Base-by-base conservation (phyloP, 2,888 invertebrate species). In the Melinaea menophilus region DNA sequence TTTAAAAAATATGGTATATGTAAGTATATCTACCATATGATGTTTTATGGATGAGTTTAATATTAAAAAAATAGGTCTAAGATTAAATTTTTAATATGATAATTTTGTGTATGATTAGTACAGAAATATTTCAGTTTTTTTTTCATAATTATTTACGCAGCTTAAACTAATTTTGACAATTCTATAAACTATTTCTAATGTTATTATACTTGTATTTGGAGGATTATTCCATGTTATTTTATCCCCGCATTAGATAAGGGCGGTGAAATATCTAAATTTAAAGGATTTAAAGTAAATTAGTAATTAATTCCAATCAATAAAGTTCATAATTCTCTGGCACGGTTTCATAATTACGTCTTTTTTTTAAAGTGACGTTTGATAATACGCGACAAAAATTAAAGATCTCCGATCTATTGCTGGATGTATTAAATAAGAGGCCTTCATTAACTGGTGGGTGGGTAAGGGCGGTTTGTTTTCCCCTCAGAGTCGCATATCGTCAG, bases 401-500 rank as follows among this genome's bases (percentile, higher is more conserved):
- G 77, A 64, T 12, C 77, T 66, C 35, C 46, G 61, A 57, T 67
- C 59, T 55, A 35, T 68, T 65, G 62, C 31, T 59, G 58, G 47
- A 47, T 48, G 33, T n/a, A 41, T 47, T 41, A 34, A 46, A 33
- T 34, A 45, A 58, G 46, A 67, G 81, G 5, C 73, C 78, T 69
- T 51, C 3, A 12, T 64, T 67, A 45, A 66, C 48, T 79, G 75
- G 80, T 54, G 33, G 48, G 13, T 61, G 48, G 48, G 56, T 63
- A 58, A 64, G 79, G 79, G 78, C 73, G 72, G 69, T 69, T 69
- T 62, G 64, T 64, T 66, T 62, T 66, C 68, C 66, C 73, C 79
- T 77, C 73, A 66, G 62, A 66, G 68, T 61, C 70, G 73, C 75
- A 78, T 79, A 80, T 79, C 76, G 74, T 70, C 67, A 76, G 81